These are phyloP conservation scores for Malthinus flaveolus DNA, from an alignment of 2,888 invertebrate species.

Conservation along the genomic window DNA sequence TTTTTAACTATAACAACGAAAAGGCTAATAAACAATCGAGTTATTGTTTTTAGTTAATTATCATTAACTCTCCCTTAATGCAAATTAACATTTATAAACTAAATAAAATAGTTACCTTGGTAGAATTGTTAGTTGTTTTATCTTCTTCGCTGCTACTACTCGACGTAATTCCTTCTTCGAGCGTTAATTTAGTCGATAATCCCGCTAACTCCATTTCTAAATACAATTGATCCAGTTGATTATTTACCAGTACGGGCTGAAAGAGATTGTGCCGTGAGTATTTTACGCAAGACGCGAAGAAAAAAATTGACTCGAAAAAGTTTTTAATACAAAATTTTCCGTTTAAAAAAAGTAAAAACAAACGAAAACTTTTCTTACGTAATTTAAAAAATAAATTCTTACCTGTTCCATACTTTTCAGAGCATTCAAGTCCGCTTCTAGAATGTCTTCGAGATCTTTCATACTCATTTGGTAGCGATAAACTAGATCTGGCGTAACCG, in stretches of 20 bases:
- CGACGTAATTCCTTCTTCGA: constrained; percentile 66
- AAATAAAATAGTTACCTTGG: constrained; percentile 6
- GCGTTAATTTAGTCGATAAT: constrained; percentile 60
- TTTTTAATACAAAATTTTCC: too few relatives aligned
- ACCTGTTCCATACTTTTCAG: constrained; percentile 62
- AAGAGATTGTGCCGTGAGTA: constrained; percentile 24
- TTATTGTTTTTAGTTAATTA: not conserved
- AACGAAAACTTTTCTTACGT: too few relatives aligned
- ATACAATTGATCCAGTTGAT: constrained; percentile 72
- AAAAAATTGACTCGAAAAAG: not conserved
- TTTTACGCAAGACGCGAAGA: not conserved
- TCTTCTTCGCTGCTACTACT: constrained; percentile 55
- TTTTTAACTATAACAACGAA: constrained; percentile 45
- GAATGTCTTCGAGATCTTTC: constrained; percentile 62
- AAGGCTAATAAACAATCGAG: not conserved
- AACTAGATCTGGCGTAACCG: constrained; percentile 68
- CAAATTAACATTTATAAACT: not conserved
- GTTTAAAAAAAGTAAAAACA: too few relatives aligned
- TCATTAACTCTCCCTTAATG: not conserved
- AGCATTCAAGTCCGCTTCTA: constrained; percentile 63
- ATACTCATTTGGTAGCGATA: constrained; percentile 69
- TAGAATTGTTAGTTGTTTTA: constrained; percentile 21
- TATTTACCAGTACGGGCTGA: constrained; percentile 70
- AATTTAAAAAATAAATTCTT: constrained; percentile 21
- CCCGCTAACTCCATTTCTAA: constrained; percentile 70